Base-by-base conservation (phyloP, 2,888 invertebrate genomes). In the Pachliopta kotzebuea region DNA sequence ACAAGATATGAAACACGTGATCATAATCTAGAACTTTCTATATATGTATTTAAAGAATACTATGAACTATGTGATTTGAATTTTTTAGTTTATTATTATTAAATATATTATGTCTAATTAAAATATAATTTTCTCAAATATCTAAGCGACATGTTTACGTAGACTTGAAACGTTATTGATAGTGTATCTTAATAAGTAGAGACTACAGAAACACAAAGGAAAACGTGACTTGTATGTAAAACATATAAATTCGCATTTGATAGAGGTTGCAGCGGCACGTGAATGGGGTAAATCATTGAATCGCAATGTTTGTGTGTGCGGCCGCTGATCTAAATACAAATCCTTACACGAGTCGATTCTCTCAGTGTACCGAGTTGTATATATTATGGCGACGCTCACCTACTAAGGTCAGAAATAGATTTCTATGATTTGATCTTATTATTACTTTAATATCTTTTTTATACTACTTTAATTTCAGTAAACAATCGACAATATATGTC, bases 251-350 rank as follows among this genome's bases (percentile, higher is more conserved):
- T 60, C 31, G 31, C 60, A 65, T 53, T 56, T n/a, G 50, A 31
- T 26, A 66, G 68, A 70, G 71, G 71, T 68, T 69, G 65, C 49
- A 6, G 49, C 57, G 68, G 68, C 72, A 70, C 71, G 71, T 72
- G 69, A 72, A 62, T 9, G 60, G 60, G 68, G 69, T 57, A 65
- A 57, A 65, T 45, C 45, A 52, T 52, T 21, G 20, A 52, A 21
- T 57, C 66, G 69, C 70, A 67, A 67, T 67, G 67, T 65, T 65
- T 68, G 66, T 67, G 68, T 67, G 69, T 65, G 56, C 62, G 56
- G 66, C 63, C 67, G 54, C 29, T 31, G 72, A 42, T 70, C 70
- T 68, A 71, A 74, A 70, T 74, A 69, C 70, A 72, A 68, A 65
- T 63, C 66, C 70, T 68, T 69, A 64, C 31, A n/a, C 45, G 14